Base-by-base conservation (phyloP, 1,140 invertebrate species). In the Orchesella cincta region DNA sequence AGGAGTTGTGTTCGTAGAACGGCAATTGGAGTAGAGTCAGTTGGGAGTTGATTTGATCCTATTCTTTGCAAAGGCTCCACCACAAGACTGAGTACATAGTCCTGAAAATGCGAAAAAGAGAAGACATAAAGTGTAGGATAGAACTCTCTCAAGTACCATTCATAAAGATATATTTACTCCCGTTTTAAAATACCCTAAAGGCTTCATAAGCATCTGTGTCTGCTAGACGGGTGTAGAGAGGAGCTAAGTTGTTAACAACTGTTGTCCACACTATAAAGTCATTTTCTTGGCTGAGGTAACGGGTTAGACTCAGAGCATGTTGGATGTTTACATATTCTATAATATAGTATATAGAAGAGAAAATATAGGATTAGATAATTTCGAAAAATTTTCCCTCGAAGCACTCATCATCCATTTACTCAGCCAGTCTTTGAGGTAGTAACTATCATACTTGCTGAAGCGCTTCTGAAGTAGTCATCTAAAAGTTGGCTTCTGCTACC, bases 401-500 rank as follows among this genome's bases (percentile, higher is more conserved):
- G n/a, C n/a, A n/a, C n/a, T n/a, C n/a, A n/a, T n/a, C n/a, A n/a
- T n/a, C n/a, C n/a, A n/a, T n/a, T n/a, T n/a, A n/a, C n/a, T n/a
- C n/a, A n/a, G n/a, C n/a, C 39, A 46, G 20, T 8, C 39, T 20
- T 23, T 64, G 8, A 64, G 23, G 26, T 26, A 64, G 28, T 64
- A 46, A 46, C 39, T 20, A 12, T 46, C 57, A 70, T 35, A 80
- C 78, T 71, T 26, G 72, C 5, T 26, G 74, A 74, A 18, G 80
- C 73, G 54, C 74, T 28, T n/a, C 67, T 77, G 62, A 81, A 81
- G 67, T 79, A 76, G 84, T 97, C 95, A 83, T 97, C 93, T 0
- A 98, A 87, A 2, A 97, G 86, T 85, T 97, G 95, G 0, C 94
- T 94, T 79, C 95, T 85, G 84, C 96, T 97, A 33, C 91, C 89